A percentile compares a stretch with the other conserved stretches of the same genome.
Conservation (phyloP, 2,888 invertebrate species). For the Brachypterus glaber region DNA sequence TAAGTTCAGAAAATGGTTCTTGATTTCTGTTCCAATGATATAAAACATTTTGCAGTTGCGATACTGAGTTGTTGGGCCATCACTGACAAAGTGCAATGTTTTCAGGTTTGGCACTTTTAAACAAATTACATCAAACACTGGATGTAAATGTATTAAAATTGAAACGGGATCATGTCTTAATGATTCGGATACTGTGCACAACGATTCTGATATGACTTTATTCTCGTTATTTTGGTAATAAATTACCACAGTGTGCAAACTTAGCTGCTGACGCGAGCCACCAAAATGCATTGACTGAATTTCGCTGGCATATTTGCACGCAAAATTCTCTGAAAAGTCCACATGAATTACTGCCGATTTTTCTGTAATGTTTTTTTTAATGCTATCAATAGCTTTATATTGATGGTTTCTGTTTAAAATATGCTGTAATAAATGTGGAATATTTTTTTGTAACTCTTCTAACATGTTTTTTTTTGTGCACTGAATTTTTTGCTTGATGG, state of each 20-base stretch:
- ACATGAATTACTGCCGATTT: constrained; percentile 10
- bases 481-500: neutral
- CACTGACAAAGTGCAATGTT: neutral
- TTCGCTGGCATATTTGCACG: constrained; percentile 10
- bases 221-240: constrained; percentile 4
- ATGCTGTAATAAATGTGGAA: constrained; percentile 7
- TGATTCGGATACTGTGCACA: neutral
- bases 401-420: constrained; percentile 11
- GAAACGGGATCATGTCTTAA: neutral
- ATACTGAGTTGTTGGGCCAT: neutral
- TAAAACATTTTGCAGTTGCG: neutral
- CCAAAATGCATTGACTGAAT: constrained; percentile 14
- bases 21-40: neutral
- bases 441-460: neutral
- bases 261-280: constrained; percentile 10
- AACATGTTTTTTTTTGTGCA: neutral
- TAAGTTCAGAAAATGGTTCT: neutral
- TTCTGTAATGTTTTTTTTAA: constrained; percentile 1
- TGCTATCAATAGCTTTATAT: constrained; percentile 1
- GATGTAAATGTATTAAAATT: neutral
- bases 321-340: constrained; percentile 10
- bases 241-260: constrained; percentile 10
- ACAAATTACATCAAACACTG: neutral
- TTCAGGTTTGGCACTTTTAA: neutral
- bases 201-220: neutral